phyloP scores from a whole-genome alignment of 2,113 vertebrate species.

The Ciconia boyciana region DNA sequence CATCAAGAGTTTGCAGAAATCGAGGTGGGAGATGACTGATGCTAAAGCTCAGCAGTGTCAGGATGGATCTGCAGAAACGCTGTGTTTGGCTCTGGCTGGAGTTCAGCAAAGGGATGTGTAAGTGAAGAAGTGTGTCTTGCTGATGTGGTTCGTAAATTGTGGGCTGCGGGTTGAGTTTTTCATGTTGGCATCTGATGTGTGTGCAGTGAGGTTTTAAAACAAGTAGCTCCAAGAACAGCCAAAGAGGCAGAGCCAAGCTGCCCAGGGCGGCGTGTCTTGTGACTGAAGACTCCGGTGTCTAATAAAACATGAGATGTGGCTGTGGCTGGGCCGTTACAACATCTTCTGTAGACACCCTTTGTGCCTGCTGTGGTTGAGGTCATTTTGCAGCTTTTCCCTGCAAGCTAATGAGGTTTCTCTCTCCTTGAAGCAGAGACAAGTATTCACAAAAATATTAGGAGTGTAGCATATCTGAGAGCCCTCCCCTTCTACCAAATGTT shows the following conservation, averaged over 20 bases:
- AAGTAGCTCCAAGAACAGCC: not conserved
- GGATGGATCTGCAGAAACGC: not conserved
- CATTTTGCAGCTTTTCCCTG: not conserved
- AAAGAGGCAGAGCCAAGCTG: not conserved
- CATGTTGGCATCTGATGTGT: not conserved
- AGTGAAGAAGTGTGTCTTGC: not conserved
- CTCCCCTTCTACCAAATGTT: not conserved
- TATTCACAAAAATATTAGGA: not conserved
- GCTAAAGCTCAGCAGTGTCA: not conserved
- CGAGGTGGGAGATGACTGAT: not conserved
- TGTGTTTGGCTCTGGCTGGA: not conserved
- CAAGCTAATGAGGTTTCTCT: not conserved
- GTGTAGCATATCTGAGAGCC: not conserved
- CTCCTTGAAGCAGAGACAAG: not conserved
- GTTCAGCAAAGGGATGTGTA: not conserved
- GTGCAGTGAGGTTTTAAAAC: not conserved
- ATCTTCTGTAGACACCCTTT: not conserved
- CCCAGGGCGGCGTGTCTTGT: not conserved
- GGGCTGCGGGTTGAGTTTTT: not conserved
- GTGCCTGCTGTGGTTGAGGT: not conserved
- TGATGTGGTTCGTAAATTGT: not conserved
- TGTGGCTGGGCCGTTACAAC: not conserved
- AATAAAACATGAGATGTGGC: not conserved
- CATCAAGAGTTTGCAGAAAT: not conserved
- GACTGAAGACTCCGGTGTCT: not conserved